Conservation (phyloP, 2,888 invertebrate species). For the Ctenicera cuprea region DNA sequence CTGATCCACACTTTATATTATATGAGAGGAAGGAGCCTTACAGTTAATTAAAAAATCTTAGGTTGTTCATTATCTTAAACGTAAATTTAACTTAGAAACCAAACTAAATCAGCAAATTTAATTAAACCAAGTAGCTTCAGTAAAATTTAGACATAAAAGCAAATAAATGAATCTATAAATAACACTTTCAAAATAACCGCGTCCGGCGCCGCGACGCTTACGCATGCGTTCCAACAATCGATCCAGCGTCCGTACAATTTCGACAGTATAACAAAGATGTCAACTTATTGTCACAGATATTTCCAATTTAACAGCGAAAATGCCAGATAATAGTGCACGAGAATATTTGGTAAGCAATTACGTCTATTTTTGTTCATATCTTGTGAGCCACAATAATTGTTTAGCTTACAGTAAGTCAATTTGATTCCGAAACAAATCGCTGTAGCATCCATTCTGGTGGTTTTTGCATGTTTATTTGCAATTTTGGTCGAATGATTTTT, state of each 20-base stretch:
- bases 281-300: slow-evolving; percentile 69
- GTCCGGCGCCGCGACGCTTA: slow-evolving; percentile 51
- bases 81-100: background rate
- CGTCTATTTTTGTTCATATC: background rate
- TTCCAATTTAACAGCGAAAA: slow-evolving; percentile 67
- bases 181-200: slow-evolving; percentile 56
- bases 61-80: too few relatives aligned
- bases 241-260: slow-evolving; percentile 61
- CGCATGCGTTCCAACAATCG: slow-evolving; percentile 64
- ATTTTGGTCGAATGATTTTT: background rate
- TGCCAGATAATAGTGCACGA: slow-evolving; percentile 68
- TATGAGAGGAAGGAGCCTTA: too few relatives aligned
- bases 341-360: slow-evolving; percentile 65
- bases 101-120: background rate
- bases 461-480: slow-evolving; percentile 30
- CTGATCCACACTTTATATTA: too few relatives aligned
- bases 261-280: slow-evolving; percentile 68
- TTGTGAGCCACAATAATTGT: background rate
- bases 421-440: background rate
- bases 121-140: background rate
- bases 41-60: too few relatives aligned
- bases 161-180: slow-evolving; percentile 48
- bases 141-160: slow-evolving; percentile 20
- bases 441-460: slow-evolving; percentile 9
- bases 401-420: background rate